Evolutionary conservation across 2,888 invertebrate genomes (phyloP).

Genomic region (Hypselothyrea guttata): DNA sequence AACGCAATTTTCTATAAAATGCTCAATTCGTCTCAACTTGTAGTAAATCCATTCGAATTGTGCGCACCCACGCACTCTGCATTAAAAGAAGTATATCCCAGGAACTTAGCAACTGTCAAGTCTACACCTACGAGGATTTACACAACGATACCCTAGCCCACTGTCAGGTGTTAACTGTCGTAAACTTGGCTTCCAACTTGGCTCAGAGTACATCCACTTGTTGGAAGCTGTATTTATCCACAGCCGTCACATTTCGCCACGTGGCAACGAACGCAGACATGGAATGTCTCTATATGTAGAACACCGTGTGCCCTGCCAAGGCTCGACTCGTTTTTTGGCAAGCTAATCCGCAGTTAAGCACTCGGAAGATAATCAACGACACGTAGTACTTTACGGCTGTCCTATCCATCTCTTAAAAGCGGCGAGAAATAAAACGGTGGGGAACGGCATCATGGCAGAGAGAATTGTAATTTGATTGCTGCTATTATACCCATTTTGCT

Average conservation of each 20-base stretch:
- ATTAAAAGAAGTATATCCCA: slow-evolving; percentile 42
- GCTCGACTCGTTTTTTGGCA: slow-evolving; percentile 56
- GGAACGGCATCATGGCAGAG: slow-evolving; percentile 6
- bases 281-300: background rate
- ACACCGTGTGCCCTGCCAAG: slow-evolving; percentile 27
- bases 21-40: background rate
- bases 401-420: slow-evolving; percentile 14
- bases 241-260: slow-evolving; percentile 38
- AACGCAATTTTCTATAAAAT: no score
- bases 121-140: slow-evolving; percentile 11
- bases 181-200: slow-evolving; percentile 23
- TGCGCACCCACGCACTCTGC: slow-evolving; percentile 54
- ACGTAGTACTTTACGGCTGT: slow-evolving; percentile 59
- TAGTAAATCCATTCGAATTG: slow-evolving; percentile 29
- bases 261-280: slow-evolving; percentile 14
- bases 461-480: slow-evolving; percentile 25
- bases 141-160: slow-evolving; percentile 7
- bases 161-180: slow-evolving; percentile 7
- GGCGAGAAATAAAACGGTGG: background rate
- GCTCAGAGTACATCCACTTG: slow-evolving; percentile 47
- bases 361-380: slow-evolving; percentile 65
- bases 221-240: slow-evolving; percentile 31
- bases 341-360: slow-evolving; percentile 67
- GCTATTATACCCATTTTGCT: slow-evolving; percentile 17
- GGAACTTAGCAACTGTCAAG: slow-evolving; percentile 25